Percentiles rank a stretch among this genome's conserved stretches.
Conservation (phyloP, 2,113 vertebrate genomes). For the Triplophysa dalaica region DNA sequence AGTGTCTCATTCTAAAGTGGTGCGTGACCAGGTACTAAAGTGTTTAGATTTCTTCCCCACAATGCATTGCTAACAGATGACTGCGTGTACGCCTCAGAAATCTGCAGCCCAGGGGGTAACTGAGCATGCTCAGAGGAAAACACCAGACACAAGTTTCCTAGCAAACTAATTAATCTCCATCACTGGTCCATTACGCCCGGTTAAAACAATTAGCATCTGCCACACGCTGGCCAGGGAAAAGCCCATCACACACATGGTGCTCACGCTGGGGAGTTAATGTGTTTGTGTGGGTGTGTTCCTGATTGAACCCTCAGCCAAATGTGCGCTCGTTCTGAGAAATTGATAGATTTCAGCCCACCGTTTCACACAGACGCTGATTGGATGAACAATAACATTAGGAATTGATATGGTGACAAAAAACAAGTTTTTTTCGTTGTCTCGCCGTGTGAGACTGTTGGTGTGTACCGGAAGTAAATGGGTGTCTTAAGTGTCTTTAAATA, state of each 20-base stretch:
- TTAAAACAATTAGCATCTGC: slow-evolving; percentile 76
- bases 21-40: no score
- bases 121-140: slow-evolving; percentile 64
- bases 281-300: slow-evolving; percentile 54
- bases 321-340: slow-evolving; percentile 54
- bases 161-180: slow-evolving; percentile 74
- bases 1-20: no score
- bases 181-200: slow-evolving; percentile 72
- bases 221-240: slow-evolving; percentile 2
- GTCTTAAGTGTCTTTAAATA: no score
- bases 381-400: slow-evolving; percentile 16
- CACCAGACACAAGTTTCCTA: slow-evolving; percentile 68
- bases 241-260: slow-evolving; percentile 56
- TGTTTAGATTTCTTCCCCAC: not conserved
- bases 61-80: not conserved
- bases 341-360: slow-evolving; percentile 57
- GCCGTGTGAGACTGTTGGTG: no score
- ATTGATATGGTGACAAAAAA: not conserved
- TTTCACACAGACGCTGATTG: slow-evolving; percentile 43
- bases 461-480: no score
- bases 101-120: slow-evolving; percentile 32
- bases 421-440: no score
- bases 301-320: slow-evolving; percentile 28
- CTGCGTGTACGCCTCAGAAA: slow-evolving; percentile 38
- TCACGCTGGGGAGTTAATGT: slow-evolving; percentile 58